Conservation (phyloP, 2,113 vertebrate genomes). For the Siniperca knerii region DNA sequence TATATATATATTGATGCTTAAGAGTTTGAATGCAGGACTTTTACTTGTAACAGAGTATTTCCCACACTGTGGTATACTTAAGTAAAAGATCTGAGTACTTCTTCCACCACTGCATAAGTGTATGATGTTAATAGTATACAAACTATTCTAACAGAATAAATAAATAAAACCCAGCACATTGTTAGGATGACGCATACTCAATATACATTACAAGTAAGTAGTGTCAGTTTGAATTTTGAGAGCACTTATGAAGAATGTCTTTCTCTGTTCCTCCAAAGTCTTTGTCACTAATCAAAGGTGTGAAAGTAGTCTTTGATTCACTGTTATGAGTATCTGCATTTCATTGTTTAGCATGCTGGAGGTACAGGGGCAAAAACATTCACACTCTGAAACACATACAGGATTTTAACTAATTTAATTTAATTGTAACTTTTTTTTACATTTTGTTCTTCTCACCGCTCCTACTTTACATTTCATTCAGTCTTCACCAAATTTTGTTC, state of each 20-base stretch:
- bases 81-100: too few species aligned
- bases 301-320: constrained; percentile 6
- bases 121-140: background rate
- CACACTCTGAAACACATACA: background rate
- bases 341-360: constrained; percentile 2
- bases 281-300: constrained; percentile 31
- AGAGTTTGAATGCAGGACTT: too few species aligned
- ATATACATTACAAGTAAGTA: constrained; percentile 1
- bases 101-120: too few species aligned
- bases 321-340: background rate
- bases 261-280: background rate
- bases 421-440: background rate
- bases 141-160: background rate
- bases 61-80: too few species aligned
- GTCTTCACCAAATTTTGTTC: background rate
- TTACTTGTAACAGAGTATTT: too few species aligned
- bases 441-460: background rate
- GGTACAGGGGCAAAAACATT: background rate
- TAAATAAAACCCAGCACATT: background rate
- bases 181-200: background rate
- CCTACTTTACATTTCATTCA: background rate
- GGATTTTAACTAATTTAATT: background rate
- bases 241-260: background rate
- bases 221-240: constrained; percentile 13
- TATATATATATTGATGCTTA: too few species aligned